A percentile compares a stretch with the other conserved stretches of the same genome.
These are phyloP conservation scores for Icerya purchasi DNA, from an alignment of 2,888 invertebrate species.

Conservation along the genomic window DNA sequence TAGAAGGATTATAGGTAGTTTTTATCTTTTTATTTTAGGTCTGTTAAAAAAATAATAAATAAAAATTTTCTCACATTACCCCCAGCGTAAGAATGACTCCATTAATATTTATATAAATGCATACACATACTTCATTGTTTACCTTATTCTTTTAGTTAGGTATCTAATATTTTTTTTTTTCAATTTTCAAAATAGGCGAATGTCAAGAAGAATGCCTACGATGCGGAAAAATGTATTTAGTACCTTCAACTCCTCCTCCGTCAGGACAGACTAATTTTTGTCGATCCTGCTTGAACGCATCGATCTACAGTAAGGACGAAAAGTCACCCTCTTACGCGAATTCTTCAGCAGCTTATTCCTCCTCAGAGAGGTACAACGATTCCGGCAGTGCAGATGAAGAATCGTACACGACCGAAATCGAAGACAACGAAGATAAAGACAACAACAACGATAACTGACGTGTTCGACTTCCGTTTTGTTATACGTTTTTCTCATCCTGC, in stretches of 20 bases:
- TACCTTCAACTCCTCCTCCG: slow-evolving; percentile 20
- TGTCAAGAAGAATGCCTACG: slow-evolving; percentile 36
- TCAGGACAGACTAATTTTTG: slow-evolving; percentile 12
- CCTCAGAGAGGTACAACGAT: neutral
- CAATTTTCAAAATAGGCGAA: slow-evolving; percentile 29
- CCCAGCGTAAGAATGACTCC: too few species aligned
- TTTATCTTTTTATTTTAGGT: too few species aligned
- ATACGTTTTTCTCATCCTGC: neutral
- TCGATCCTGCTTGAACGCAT: slow-evolving; percentile 8
- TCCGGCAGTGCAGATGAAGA: slow-evolving; percentile 5
- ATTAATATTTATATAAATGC: too few species aligned
- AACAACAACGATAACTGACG: neutral
- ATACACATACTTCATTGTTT: neutral
- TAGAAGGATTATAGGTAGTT: too few species aligned
- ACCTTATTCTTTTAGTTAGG: neutral
- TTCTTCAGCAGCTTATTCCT: neutral
- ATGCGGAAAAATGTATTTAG: slow-evolving; percentile 33
- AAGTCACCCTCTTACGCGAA: slow-evolving; percentile 5
- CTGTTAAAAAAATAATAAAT: too few species aligned
- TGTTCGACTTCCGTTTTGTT: neutral
- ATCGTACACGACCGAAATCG: slow-evolving; percentile 7
- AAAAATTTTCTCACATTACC: too few species aligned
- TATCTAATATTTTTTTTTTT: neutral
- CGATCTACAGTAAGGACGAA: slow-evolving; percentile 1
- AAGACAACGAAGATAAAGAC: slow-evolving; percentile 10